Percentiles rank a stretch among this genome's conserved stretches.
phyloP scores from a whole-genome alignment of 2,797 vertebrate species.

The Tenualosa thibaudeaui region DNA sequence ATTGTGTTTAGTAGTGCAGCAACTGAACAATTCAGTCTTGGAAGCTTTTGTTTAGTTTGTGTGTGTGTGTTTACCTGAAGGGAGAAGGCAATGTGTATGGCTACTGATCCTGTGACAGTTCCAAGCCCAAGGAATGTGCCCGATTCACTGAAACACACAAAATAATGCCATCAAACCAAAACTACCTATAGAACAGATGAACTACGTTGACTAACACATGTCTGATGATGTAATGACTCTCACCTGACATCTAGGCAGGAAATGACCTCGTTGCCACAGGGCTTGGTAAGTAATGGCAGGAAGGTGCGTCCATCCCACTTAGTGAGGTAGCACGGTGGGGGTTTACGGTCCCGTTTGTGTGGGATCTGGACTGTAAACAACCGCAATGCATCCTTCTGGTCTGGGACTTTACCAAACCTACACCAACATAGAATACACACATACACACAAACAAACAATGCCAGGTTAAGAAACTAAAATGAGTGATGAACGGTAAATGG shows the following conservation, averaged over 20 bases:
- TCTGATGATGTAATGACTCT: neutral
- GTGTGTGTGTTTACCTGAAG: conserved; percentile 81
- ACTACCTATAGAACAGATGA: neutral
- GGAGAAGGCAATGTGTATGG: conserved; percentile 92
- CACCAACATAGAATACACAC: neutral
- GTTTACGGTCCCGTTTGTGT: conserved; percentile 88
- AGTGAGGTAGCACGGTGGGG: conserved; percentile 89
- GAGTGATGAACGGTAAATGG: too few species aligned
- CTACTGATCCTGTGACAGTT: conserved; percentile 91
- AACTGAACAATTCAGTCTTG: too few species aligned
- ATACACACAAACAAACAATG: neutral
- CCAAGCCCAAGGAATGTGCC: conserved; percentile 95
- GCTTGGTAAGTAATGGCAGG: conserved; percentile 84
- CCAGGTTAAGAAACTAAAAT: too few species aligned
- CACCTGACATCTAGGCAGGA: conserved; percentile 90
- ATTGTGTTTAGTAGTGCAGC: neutral
- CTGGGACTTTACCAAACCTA: conserved; percentile 88
- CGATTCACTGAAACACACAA: conserved; percentile 76
- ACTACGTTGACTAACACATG: neutral
- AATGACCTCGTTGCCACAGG: conserved; percentile 88
- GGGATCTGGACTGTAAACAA: conserved; percentile 96
- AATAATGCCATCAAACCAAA: neutral
- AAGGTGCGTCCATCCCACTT: conserved; percentile 92
- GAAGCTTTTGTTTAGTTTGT: neutral
- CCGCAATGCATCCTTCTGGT: conserved; percentile 78